phyloP scores from a whole-genome alignment of 2,888 invertebrate genomes.

The Biston stratarius region DNA sequence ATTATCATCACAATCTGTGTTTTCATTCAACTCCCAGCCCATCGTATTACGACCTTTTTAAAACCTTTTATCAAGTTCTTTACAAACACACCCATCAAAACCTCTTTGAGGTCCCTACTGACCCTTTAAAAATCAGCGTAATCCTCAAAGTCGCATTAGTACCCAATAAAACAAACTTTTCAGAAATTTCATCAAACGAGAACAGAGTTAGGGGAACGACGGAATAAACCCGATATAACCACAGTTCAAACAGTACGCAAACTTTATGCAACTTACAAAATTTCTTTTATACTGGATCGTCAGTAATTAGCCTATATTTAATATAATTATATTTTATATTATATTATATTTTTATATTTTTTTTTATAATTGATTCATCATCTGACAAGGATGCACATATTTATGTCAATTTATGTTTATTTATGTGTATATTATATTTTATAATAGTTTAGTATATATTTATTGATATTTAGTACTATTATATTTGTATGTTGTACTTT shows the following conservation, averaged over 20 bases:
- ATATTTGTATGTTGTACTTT: too few relatives aligned
- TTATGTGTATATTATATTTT: too few relatives aligned
- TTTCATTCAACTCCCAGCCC: conserved; percentile 7
- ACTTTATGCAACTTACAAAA: conserved; percentile 1
- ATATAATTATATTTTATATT: too few relatives aligned
- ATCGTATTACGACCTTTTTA: conserved; percentile 21
- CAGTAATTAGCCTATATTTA: too few relatives aligned
- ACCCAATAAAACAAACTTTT: conserved; percentile 47
- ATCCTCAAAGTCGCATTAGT: conserved; percentile 45
- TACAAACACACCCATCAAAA: conserved; percentile 31
- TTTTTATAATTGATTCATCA: too few relatives aligned
- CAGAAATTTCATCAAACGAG: conserved; percentile 46
- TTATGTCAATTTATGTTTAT: too few relatives aligned
- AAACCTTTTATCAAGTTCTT: conserved; percentile 32
- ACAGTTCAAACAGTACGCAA: conserved; percentile 16
- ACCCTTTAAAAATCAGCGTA: conserved; percentile 36
- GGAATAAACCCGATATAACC: conserved; percentile 49
- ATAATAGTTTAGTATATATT: too few relatives aligned
- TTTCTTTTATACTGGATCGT: too few relatives aligned
- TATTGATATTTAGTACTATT: too few relatives aligned
- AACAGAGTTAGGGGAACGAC: conserved; percentile 42
- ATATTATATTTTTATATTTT: too few relatives aligned
- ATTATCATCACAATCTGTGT: conserved; percentile 15
- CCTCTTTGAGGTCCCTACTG: conserved; percentile 31
- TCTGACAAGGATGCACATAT: too few relatives aligned